These are phyloP conservation scores for Delichon dasypus DNA, from an alignment of 2,797 vertebrate species.

Conservation along the genomic window DNA sequence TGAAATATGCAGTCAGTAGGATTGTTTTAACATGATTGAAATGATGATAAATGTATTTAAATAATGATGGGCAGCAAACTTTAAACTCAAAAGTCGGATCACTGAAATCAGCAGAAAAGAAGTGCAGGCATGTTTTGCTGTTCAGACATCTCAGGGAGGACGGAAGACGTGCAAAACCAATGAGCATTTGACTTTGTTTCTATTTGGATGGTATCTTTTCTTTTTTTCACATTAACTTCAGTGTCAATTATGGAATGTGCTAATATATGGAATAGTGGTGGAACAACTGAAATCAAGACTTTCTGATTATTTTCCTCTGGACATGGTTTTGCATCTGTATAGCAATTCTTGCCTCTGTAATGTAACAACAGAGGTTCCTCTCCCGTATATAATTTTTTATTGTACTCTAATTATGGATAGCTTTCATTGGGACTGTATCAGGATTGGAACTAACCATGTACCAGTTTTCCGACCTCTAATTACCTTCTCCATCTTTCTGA, in stretches of 20 bases:
- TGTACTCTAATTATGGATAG: background rate
- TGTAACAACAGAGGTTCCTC: rapidly evolving
- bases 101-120: background rate
- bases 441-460: background rate
- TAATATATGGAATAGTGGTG: background rate
- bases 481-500: background rate
- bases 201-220: background rate
- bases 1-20: background rate
- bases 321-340: background rate
- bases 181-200: background rate
- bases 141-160: background rate
- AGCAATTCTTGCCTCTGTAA: background rate
- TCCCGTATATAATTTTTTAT: background rate
- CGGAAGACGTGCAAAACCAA: background rate
- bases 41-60: background rate
- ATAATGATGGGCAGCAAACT: background rate
- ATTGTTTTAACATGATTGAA: background rate
- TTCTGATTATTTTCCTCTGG: background rate
- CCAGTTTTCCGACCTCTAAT: background rate
- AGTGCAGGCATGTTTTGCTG: rapidly evolving
- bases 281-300: background rate
- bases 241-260: background rate
- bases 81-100: background rate
- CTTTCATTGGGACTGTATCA: background rate
- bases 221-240: background rate